Evolutionary conservation across 2,113 vertebrate genomes (phyloP).

Genomic region (Oreocharis arfaki): DNA sequence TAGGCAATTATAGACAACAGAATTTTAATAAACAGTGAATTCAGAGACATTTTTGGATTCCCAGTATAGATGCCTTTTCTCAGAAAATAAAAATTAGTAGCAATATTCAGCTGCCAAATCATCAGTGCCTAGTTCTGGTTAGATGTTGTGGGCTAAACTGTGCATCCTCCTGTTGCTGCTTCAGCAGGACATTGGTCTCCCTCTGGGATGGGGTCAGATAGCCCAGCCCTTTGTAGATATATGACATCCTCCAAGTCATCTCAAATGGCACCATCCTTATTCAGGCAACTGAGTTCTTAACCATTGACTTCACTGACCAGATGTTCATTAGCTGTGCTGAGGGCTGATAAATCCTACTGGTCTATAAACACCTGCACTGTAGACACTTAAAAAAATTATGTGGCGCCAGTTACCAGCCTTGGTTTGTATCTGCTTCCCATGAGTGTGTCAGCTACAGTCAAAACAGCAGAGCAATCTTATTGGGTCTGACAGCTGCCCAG

Average conservation of each 20-base stretch:
- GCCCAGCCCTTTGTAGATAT: not conserved
- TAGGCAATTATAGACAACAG: not conserved
- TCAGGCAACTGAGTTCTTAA: not conserved
- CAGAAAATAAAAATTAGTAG: not conserved
- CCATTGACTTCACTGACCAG: not conserved
- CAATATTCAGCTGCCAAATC: not conserved
- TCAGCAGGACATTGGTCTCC: not conserved
- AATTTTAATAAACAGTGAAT: not conserved
- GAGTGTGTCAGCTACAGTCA: not conserved
- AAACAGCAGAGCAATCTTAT: not conserved
- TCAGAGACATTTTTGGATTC: not conserved
- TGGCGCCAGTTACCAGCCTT: not conserved
- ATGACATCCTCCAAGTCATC: not conserved
- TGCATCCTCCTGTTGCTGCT: not conserved
- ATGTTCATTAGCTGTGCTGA: not conserved
- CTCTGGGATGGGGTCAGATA: not conserved
- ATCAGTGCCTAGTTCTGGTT: not conserved
- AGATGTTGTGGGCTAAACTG: not conserved
- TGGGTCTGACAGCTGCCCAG: not conserved
- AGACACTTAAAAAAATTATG: not conserved
- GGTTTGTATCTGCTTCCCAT: not conserved
- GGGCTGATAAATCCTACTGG: not conserved
- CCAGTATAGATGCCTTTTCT: not conserved
- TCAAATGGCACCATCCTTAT: not conserved
- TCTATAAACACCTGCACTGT: not conserved